Conservation (phyloP, 2,797 vertebrate genomes). For the Alauda arvensis region DNA sequence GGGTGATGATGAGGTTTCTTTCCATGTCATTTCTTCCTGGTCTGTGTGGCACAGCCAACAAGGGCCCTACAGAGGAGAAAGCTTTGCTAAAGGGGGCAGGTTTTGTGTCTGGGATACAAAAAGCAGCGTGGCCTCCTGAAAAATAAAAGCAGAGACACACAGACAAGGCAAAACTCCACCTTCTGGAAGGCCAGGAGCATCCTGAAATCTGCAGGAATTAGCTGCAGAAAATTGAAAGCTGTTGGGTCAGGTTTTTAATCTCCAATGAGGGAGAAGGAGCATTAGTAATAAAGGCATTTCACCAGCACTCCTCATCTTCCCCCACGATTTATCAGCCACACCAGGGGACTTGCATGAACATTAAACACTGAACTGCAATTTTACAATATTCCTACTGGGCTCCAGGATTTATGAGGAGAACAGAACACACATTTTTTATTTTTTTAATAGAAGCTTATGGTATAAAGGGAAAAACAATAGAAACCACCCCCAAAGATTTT, state of each 20-base stretch:
- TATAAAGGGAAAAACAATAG: conserved; percentile 34
- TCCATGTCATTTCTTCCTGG: not conserved
- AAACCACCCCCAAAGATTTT: conserved; percentile 37
- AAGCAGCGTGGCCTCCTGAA: conserved; percentile 73
- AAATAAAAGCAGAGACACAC: conserved; percentile 71
- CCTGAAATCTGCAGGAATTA: conserved; percentile 13
- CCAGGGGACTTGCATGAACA: conserved; percentile 45
- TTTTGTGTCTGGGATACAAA: conserved; percentile 71
- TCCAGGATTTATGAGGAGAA: conserved; percentile 54
- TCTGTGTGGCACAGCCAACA: not conserved
- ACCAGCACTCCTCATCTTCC: conserved; percentile 18
- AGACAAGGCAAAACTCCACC: conserved; percentile 16
- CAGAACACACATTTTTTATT: conserved; percentile 1
- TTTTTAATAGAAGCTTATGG: conserved; percentile 15
- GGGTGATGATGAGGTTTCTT: not conserved
- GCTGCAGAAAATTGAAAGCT: conserved; percentile 19
- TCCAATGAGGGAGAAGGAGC: conserved; percentile 4
- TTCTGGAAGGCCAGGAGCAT: not conserved
- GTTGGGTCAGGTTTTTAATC: conserved; percentile 35
- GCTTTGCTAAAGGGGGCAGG: conserved; percentile 71
- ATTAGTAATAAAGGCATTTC: conserved; percentile 38
- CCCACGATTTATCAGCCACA: conserved; percentile 50
- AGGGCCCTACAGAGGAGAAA: conserved; percentile 73
- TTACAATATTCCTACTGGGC: conserved; percentile 34
- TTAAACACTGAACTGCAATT: conserved; percentile 59